Base-by-base conservation (phyloP, 2,888 invertebrate species). In the Andrena haemorrhoa region DNA sequence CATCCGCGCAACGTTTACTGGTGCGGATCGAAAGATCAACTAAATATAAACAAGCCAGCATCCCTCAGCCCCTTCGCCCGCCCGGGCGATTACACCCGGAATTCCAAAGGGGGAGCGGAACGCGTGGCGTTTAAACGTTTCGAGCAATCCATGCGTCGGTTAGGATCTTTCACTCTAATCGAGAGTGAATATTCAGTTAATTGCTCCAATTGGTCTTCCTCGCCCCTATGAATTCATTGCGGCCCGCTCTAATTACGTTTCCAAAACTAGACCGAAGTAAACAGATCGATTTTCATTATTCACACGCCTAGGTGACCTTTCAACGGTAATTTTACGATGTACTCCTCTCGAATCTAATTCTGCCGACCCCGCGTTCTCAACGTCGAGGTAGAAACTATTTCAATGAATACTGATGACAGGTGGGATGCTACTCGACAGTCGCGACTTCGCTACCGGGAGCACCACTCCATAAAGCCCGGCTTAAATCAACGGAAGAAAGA, bases 11-110 rank as follows among this genome's bases (percentile, higher is more conserved):
- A 79, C 86, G 87, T 89, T 89, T 89, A 85, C 82, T 83, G 82
- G 61, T 78, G 53, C 70, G 88, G 90, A 91, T 91, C 91, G 90
- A 89, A 89, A 91, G 91, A 91, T 91, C 91, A 89, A 90, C 91
- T 92, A 92, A 89, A 92, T 92, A 91, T 91, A 92, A 90, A 90
- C 90, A 87, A 87, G 88, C 68, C 65, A 79, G 61, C 75, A 78
- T 64, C 53, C 58, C 70, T 49, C 49, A 7, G 8, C 49, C 63
- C 49, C 51, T 63, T 60, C 71, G 49, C 8, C 56, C 60, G 35
- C 58, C 23, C 7, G 8, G 16, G 58, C 82, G 82, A 83, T 83
- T 75, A 78, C 65, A 58, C 8, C 41, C n/a, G 53, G 78, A 69
- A 82, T 72, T 72, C 61, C 49, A 31, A 60, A 26, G 69, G 60